Conservation (phyloP, 2,797 vertebrate species). For the Clarias fuscus region DNA sequence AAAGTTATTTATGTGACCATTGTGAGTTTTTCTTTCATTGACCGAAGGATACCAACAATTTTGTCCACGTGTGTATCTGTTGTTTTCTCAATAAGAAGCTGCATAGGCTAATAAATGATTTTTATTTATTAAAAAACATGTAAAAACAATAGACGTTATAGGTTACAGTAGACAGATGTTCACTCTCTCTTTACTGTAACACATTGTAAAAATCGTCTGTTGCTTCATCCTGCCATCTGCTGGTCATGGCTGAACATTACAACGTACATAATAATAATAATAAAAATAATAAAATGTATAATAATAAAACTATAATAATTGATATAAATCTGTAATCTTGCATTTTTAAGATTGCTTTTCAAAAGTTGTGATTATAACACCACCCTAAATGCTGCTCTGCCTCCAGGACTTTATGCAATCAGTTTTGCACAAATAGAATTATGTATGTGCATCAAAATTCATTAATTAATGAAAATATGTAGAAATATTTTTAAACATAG, state of each 20-base stretch:
- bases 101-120: background rate
- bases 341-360: background rate
- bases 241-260: constrained; percentile 9
- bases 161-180: background rate
- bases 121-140: too few relatives aligned
- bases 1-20: too few relatives aligned
- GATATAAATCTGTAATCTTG: background rate
- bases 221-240: constrained; percentile 24
- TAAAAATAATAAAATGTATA: background rate
- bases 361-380: background rate
- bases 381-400: background rate
- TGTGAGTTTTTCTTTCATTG: too few relatives aligned
- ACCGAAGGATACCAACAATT: too few relatives aligned
- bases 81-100: background rate
- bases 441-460: background rate
- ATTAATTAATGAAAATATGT: background rate
- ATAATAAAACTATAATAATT: background rate
- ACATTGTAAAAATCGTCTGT: background rate
- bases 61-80: too few relatives aligned
- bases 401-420: background rate
- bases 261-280: background rate
- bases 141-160: background rate
- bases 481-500: background rate
- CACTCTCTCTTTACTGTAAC: background rate
- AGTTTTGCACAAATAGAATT: background rate